Percentiles rank a stretch among this genome's conserved stretches.
phyloP scores from a whole-genome alignment of 2,888 invertebrate genomes.

The Orthosia incerta region DNA sequence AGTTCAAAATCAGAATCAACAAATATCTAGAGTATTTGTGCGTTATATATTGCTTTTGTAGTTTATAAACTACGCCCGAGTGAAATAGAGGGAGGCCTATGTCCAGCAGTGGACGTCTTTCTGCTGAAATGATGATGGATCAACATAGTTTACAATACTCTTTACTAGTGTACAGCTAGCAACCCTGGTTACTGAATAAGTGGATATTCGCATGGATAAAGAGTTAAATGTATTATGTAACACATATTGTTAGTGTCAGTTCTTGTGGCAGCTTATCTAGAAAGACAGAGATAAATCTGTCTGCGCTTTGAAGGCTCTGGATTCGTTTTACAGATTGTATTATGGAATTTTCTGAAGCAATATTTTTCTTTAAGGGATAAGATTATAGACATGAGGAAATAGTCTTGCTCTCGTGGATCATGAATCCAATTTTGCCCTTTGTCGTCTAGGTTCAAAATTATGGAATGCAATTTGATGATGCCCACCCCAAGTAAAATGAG shows the following conservation, averaged over 20 bases:
- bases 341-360: not conserved
- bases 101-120: too few relatives aligned
- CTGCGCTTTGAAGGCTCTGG: not conserved
- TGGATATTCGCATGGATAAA: constrained; percentile 33
- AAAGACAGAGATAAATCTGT: not conserved
- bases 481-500: too few relatives aligned
- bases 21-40: too few relatives aligned
- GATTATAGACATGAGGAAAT: not conserved
- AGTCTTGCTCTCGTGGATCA: not conserved
- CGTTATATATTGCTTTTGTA: too few relatives aligned
- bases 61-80: too few relatives aligned
- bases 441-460: not conserved
- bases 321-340: constrained; percentile 6
- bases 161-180: too few relatives aligned
- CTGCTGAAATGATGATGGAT: too few relatives aligned
- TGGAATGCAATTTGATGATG: too few relatives aligned
- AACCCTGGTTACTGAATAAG: constrained; percentile 7
- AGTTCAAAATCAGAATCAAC: too few relatives aligned
- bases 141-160: too few relatives aligned
- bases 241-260: constrained; percentile 28
- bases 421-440: not conserved
- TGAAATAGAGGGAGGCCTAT: too few relatives aligned
- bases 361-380: not conserved
- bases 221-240: constrained; percentile 21
- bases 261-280: constrained; percentile 10